Conservation (phyloP, 1,140 invertebrate genomes). For the Drosophila tristis region DNA sequence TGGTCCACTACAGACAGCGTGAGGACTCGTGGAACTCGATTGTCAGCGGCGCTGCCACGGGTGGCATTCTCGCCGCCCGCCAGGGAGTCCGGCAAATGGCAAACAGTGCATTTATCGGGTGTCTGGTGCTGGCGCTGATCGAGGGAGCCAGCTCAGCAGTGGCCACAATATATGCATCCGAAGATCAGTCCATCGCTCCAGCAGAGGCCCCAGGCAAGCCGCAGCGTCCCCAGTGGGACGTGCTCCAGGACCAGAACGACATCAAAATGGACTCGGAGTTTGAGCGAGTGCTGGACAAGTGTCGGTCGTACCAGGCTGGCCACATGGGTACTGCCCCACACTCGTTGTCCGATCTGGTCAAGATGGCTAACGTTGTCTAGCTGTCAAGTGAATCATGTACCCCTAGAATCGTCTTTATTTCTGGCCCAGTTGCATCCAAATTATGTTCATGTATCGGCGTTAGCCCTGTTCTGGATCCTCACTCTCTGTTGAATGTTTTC, state of each 20-base stretch:
- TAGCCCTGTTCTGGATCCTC: background rate
- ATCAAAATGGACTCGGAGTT: constrained; percentile 20
- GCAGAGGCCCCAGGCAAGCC: background rate
- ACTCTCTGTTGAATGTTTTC: too few species aligned
- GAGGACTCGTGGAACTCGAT: constrained; percentile 74
- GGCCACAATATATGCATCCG: constrained; percentile 65
- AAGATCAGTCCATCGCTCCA: background rate
- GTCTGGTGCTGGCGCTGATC: constrained; percentile 62
- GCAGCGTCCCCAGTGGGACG: constrained; percentile 53
- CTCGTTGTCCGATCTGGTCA: constrained; percentile 59
- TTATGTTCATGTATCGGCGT: constrained; percentile 37
- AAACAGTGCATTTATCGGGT: constrained; percentile 66
- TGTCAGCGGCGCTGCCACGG: constrained; percentile 62
- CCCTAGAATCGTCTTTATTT: background rate
- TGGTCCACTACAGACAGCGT: constrained; percentile 55
- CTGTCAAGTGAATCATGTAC: background rate
- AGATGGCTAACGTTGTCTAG: constrained; percentile 49
- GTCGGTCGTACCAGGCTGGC: constrained; percentile 14
- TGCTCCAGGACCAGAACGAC: background rate
- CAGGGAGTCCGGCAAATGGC: constrained; percentile 69
- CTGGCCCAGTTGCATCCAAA: constrained; percentile 28
- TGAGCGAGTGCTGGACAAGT: constrained; percentile 54
- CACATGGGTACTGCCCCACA: background rate
- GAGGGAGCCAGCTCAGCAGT: constrained; percentile 64
- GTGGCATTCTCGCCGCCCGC: constrained; percentile 63